Conservation (phyloP, 1,140 invertebrate genomes). For the Mya arenaria region DNA sequence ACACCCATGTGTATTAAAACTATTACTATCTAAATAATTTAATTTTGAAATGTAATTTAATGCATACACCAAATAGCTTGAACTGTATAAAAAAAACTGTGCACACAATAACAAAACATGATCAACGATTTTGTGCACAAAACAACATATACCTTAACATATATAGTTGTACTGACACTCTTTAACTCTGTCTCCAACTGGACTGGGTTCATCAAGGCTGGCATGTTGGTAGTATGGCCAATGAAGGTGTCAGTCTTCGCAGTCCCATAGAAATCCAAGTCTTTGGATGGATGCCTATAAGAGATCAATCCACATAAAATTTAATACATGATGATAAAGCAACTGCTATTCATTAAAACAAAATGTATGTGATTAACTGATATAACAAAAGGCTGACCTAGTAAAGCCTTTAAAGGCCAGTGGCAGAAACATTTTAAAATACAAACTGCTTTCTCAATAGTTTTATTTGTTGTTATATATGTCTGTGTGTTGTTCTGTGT, state of each 20-base stretch:
- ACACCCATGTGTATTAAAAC: background rate
- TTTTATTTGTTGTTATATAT: no score
- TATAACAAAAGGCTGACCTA: background rate
- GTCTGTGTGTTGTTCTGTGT: no score
- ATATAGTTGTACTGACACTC: background rate
- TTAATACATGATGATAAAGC: no score
- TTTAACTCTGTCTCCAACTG: conserved; percentile 11
- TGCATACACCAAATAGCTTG: background rate
- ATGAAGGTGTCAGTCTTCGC: background rate
- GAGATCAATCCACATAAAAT: background rate
- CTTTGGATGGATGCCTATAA: conserved; percentile 10
- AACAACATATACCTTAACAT: background rate
- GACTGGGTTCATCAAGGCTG: background rate
- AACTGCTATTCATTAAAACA: background rate
- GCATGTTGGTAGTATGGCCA: conserved; percentile 9
- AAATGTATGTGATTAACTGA: no score
- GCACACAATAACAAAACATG: background rate
- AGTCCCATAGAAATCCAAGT: conserved; percentile 11
- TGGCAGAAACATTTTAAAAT: background rate
- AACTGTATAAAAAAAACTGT: background rate
- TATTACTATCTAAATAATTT: background rate
- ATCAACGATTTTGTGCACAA: background rate
- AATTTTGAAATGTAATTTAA: background rate
- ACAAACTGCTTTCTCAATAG: no score
- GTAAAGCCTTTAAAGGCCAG: background rate